These are phyloP conservation scores for Lepus townsendii DNA, from an alignment of 2,797 vertebrate species.

Conservation along the genomic window DNA sequence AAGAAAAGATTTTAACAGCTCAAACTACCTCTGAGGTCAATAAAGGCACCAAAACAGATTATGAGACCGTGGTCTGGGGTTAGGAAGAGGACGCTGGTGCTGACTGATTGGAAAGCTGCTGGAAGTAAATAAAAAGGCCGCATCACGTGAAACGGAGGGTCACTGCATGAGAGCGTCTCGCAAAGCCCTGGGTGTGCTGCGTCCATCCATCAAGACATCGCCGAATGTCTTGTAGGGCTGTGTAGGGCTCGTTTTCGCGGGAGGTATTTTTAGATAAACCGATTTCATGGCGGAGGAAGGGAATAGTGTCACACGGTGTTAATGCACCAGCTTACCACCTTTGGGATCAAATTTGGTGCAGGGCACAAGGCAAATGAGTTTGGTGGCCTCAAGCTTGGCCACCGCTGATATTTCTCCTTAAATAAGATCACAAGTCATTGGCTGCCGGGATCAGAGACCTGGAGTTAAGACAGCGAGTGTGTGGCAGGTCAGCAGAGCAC, in stretches of 20 bases:
- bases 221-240: background rate
- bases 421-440: conserved; percentile 78
- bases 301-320: conserved; percentile 68
- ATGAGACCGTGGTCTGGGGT: conserved; percentile 84
- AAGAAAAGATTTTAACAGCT: conserved; percentile 82
- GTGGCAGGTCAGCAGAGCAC: conserved; percentile 61
- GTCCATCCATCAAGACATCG: conserved; percentile 68
- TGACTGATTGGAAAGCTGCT: conserved; percentile 84
- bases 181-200: conserved; percentile 74
- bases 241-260: conserved; percentile 44
- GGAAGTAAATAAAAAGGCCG: conserved; percentile 87
- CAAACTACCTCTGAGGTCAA: conserved; percentile 83
- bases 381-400: conserved; percentile 77
- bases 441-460: conserved; percentile 55
- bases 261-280: conserved; percentile 78
- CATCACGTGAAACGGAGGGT: conserved; percentile 80
- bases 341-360: conserved; percentile 72
- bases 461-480: conserved; percentile 47
- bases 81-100: conserved; percentile 80
- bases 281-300: conserved; percentile 76
- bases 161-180: conserved; percentile 64
- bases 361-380: conserved; percentile 80
- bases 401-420: conserved; percentile 70
- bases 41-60: conserved; percentile 85
- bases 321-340: conserved; percentile 64